These are phyloP conservation scores for Leuciscus idus DNA, from an alignment of 2,113 vertebrate species.

Conservation along the genomic window DNA sequence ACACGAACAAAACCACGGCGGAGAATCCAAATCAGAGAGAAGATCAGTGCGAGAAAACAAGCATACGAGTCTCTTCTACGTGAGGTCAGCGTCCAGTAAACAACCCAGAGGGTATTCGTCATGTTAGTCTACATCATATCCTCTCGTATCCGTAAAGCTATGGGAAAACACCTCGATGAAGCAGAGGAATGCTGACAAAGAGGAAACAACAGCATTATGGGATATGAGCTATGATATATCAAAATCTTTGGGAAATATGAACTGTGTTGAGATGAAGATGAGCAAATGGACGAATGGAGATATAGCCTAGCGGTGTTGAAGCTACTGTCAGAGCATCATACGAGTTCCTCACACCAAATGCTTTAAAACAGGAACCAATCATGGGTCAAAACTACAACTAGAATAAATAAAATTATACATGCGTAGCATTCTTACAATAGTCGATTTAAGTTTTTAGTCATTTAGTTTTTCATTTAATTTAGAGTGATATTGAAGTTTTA, in stretches of 20 bases:
- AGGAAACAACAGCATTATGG: neutral
- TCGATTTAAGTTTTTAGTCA: too few species aligned
- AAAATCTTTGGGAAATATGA: neutral
- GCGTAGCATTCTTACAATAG: too few species aligned
- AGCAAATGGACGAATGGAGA: neutral
- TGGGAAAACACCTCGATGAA: neutral
- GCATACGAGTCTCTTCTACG: neutral
- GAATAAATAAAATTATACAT: neutral
- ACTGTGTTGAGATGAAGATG: neutral
- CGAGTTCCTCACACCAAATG: neutral
- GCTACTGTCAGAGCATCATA: neutral
- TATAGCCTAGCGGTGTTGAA: neutral
- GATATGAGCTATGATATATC: neutral
- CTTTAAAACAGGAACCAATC: neutral
- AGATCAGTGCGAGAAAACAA: neutral
- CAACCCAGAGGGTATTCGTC: too few species aligned
- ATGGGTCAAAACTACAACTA: neutral
- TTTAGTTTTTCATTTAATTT: too few species aligned
- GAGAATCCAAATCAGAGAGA: neutral
- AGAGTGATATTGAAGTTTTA: too few species aligned
- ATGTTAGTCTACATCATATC: neutral
- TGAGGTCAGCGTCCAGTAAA: neutral
- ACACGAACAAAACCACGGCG: neutral
- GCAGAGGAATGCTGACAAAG: neutral
- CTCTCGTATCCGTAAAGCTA: neutral